These are phyloP conservation scores for Fopius arisanus DNA, from an alignment of 1,140 invertebrate species.

Conservation along the genomic window DNA sequence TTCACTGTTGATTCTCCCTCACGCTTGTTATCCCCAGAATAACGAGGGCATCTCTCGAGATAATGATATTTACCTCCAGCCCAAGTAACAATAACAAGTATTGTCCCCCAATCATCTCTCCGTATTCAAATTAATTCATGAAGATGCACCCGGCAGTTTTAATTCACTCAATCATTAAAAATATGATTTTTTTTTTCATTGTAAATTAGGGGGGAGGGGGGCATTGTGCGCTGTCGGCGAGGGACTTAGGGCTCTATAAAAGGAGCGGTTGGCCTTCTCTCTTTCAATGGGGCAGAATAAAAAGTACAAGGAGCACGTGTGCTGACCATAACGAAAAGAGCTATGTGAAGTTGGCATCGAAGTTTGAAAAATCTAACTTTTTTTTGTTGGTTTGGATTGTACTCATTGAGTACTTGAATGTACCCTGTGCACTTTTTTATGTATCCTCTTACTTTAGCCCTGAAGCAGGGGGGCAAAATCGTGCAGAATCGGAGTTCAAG, in stretches of 20 bases:
- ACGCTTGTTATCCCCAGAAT: conserved; percentile 23
- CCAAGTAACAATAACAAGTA: not conserved
- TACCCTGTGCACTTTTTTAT: no score
- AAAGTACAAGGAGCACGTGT: conserved; percentile 10
- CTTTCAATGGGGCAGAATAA: not conserved
- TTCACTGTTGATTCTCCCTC: not conserved
- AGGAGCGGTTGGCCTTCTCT: conserved; percentile 1
- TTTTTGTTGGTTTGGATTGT: no score
- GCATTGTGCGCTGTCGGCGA: conserved; percentile 1
- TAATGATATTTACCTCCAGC: not conserved
- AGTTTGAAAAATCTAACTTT: no score
- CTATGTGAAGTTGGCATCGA: no score
- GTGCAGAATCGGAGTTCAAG: no score
- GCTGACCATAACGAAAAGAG: conserved; percentile 3
- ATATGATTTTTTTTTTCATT: not conserved
- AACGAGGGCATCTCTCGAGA: not conserved
- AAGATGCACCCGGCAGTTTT: not conserved
- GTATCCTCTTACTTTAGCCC: no score
- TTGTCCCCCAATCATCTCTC: not conserved
- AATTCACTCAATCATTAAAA: not conserved
- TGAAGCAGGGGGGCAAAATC: no score
- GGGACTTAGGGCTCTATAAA: conserved; percentile 9
- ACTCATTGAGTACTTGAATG: no score
- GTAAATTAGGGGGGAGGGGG: not conserved
- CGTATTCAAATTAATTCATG: not conserved